These are phyloP conservation scores for Conomelus anceps DNA, from an alignment of 2,888 invertebrate species.

Conservation along the genomic window DNA sequence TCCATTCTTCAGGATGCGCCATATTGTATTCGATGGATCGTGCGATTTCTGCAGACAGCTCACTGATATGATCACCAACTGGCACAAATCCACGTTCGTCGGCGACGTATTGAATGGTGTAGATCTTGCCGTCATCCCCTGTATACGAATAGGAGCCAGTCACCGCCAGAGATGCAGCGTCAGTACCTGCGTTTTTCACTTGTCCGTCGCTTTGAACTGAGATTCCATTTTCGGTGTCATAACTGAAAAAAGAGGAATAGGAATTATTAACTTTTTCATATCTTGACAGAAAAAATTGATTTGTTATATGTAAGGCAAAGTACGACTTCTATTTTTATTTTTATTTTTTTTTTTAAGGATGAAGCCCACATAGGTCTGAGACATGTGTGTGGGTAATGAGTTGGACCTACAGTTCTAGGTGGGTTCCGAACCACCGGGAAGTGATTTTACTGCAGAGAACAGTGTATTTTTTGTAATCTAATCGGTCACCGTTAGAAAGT, in stretches of 20 bases:
- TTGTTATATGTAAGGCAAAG: too few relatives aligned
- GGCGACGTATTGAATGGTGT: conserved; percentile 53
- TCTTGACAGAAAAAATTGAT: too few relatives aligned
- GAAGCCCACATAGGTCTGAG: too few relatives aligned
- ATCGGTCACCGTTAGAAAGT: too few relatives aligned
- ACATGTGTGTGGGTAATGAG: too few relatives aligned
- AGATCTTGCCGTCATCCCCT: conserved; percentile 35
- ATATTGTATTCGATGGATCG: conserved; percentile 19
- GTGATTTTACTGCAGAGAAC: too few relatives aligned
- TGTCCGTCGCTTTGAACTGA: conserved; percentile 45
- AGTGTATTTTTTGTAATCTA: too few relatives aligned
- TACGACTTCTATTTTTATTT: too few relatives aligned
- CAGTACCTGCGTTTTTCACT: conserved; percentile 37
- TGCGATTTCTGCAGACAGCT: conserved; percentile 26
- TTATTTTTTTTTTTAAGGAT: too few relatives aligned
- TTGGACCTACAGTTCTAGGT: too few relatives aligned
- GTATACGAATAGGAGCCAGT: conserved; percentile 36
- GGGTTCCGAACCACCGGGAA: too few relatives aligned
- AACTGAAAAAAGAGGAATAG: conserved; percentile 22
- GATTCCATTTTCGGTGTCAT: conserved; percentile 43
- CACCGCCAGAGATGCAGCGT: conserved; percentile 34
- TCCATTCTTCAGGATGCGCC: background rate
- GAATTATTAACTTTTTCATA: background rate
- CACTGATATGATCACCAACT: conserved; percentile 60
- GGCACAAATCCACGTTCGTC: conserved; percentile 51